Evolutionary conservation across 2,113 vertebrate species (phyloP).

Genomic region (Corythaixoides concolor): DNA sequence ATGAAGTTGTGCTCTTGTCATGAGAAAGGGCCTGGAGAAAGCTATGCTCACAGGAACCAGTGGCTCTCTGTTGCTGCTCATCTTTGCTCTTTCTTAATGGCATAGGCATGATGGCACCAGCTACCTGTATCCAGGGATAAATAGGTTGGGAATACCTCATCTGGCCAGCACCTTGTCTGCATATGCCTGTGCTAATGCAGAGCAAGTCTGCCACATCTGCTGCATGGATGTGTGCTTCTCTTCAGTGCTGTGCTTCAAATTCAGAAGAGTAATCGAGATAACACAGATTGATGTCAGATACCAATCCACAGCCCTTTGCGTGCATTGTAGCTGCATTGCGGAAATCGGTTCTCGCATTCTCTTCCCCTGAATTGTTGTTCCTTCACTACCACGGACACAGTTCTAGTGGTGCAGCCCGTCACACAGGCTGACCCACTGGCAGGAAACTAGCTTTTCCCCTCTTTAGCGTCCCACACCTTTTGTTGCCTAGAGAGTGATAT

Average conservation of each 20-base stretch:
- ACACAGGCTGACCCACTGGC: not conserved
- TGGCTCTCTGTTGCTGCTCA: not conserved
- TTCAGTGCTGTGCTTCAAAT: not conserved
- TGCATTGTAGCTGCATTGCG: rapidly evolving
- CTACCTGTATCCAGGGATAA: not conserved
- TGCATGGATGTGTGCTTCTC: not conserved
- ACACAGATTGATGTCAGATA: not conserved
- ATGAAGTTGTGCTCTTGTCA: not conserved
- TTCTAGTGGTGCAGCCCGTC: not conserved
- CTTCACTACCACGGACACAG: not conserved
- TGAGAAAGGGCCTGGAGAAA: not conserved
- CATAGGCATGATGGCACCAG: not conserved
- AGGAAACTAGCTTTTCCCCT: not conserved
- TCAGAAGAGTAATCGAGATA: not conserved
- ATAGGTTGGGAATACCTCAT: not conserved
- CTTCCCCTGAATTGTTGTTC: not conserved
- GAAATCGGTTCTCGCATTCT: not conserved
- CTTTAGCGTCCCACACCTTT: not conserved
- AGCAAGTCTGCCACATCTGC: not conserved
- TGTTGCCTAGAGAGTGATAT: not conserved
- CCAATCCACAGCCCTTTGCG: not conserved
- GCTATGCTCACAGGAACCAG: not conserved
- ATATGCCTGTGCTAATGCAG: not conserved
- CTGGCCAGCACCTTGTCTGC: not conserved
- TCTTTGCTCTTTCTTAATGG: not conserved